phyloP scores from a whole-genome alignment of 2,888 invertebrate species.

The Esperia sulphurella region DNA sequence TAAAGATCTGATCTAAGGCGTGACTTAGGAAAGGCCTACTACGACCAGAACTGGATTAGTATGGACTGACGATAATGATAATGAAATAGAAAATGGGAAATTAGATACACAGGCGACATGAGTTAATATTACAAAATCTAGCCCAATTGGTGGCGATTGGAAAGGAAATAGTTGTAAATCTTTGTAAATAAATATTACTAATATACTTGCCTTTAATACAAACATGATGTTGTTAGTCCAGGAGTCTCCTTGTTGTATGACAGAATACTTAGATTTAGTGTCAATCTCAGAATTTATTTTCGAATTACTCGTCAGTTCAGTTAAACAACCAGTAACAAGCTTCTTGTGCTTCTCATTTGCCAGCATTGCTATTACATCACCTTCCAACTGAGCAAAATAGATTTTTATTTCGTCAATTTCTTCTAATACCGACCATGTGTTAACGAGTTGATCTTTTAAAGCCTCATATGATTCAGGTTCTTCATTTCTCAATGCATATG shows the following conservation, averaged over 20 bases:
- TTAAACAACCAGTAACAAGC: neutral
- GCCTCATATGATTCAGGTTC: constrained; percentile 23
- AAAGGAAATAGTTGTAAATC: too few relatives aligned
- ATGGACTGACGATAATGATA: too few relatives aligned
- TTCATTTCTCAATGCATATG: constrained; percentile 30
- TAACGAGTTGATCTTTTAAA: constrained; percentile 14
- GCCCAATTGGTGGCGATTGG: too few relatives aligned
- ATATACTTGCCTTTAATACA: constrained; percentile 15
- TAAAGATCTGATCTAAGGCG: too few relatives aligned
- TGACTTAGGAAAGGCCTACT: too few relatives aligned
- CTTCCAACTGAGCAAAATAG: constrained; percentile 5
- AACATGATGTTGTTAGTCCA: constrained; percentile 30
- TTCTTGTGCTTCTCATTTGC: neutral
- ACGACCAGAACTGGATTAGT: too few relatives aligned
- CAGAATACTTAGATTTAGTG: constrained; percentile 14
- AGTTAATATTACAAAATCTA: too few relatives aligned
- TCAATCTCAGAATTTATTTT: constrained; percentile 6
- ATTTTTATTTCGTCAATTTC: neutral
- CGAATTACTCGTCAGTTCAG: neutral
- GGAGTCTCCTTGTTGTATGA: constrained; percentile 25
- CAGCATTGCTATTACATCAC: neutral
- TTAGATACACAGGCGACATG: too few relatives aligned
- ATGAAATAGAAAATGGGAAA: too few relatives aligned
- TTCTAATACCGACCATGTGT: constrained; percentile 10
- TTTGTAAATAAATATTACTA: too few relatives aligned